phyloP scores from a whole-genome alignment of 2,888 invertebrate genomes.

The Antitype chi region DNA sequence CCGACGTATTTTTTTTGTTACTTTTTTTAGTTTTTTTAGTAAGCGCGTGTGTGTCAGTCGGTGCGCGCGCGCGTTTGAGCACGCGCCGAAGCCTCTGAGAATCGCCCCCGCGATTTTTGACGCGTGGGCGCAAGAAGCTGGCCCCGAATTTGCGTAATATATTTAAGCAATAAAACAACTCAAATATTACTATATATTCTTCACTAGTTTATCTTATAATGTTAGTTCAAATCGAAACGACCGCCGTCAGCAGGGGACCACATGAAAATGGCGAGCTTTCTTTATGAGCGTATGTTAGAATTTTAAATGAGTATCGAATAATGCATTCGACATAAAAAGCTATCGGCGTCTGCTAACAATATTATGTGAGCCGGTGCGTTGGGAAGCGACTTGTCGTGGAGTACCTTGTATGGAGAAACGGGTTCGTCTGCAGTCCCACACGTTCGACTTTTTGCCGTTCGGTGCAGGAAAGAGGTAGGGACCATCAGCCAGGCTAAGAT shows the following conservation, averaged over 20 bases:
- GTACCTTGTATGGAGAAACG: slow-evolving; percentile 89
- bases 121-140: slow-evolving; percentile 85
- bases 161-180: slow-evolving; percentile 80
- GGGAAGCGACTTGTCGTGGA: slow-evolving; percentile 87
- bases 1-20: slow-evolving; percentile 63
- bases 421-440: slow-evolving; percentile 90
- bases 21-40: slow-evolving; percentile 66
- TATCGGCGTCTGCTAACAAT: slow-evolving; percentile 89
- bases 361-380: slow-evolving; percentile 89
- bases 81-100: slow-evolving; percentile 86
- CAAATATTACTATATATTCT: slow-evolving; percentile 61
- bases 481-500: slow-evolving; percentile 74
- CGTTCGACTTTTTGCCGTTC: slow-evolving; percentile 89
- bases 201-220: slow-evolving; percentile 58
- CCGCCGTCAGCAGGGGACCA: slow-evolving; percentile 86
- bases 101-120: slow-evolving; percentile 88
- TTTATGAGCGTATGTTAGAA: slow-evolving; percentile 90
- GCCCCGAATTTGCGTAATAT: slow-evolving; percentile 89
- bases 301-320: slow-evolving; percentile 91
- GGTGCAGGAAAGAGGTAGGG: slow-evolving; percentile 85
- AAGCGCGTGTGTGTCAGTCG: slow-evolving; percentile 85
- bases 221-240: slow-evolving; percentile 73
- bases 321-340: slow-evolving; percentile 90
- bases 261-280: slow-evolving; percentile 88
- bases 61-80: slow-evolving; percentile 87